Conservation (phyloP, 2,113 vertebrate genomes). For the Dasyprocta punctata region DNA sequence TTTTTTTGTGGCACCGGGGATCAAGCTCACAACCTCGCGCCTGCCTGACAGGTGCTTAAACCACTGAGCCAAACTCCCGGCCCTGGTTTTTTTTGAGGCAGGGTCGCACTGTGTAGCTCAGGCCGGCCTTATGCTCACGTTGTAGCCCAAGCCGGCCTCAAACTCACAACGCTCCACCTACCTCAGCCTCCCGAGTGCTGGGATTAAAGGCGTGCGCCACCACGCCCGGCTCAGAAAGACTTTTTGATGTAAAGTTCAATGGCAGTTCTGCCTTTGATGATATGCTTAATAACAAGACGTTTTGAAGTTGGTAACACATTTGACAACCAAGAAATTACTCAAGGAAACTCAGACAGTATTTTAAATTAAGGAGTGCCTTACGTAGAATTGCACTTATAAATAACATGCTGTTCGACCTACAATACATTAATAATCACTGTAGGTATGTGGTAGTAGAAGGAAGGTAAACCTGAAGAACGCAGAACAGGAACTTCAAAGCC, state of each 20-base stretch:
- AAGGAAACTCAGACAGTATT: conserved; percentile 55
- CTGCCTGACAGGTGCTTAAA: too few relatives aligned
- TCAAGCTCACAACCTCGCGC: too few relatives aligned
- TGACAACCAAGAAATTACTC: neutral
- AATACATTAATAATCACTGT: neutral
- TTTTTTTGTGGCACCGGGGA: too few relatives aligned
- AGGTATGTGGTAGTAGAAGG: neutral
- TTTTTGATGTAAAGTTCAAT: neutral
- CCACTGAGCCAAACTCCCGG: too few relatives aligned
- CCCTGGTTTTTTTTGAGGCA: too few relatives aligned
- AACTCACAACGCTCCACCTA: too few relatives aligned
- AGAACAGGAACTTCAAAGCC: neutral
- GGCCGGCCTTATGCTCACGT: too few relatives aligned
- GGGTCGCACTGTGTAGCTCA: too few relatives aligned
- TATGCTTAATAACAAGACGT: conserved; percentile 39
- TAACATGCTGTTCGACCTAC: neutral
- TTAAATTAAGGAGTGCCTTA: neutral
- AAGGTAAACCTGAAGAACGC: neutral
- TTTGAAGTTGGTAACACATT: conserved; percentile 41
- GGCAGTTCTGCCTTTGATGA: neutral
- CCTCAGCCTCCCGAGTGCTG: too few relatives aligned
- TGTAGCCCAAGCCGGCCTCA: too few relatives aligned
- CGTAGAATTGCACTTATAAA: neutral
- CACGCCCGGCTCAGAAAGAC: too few relatives aligned
- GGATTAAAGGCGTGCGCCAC: too few relatives aligned